A percentile compares a stretch with the other conserved stretches of the same genome.
Conservation (phyloP, 2,888 invertebrate genomes). For the Andrena minutula region DNA sequence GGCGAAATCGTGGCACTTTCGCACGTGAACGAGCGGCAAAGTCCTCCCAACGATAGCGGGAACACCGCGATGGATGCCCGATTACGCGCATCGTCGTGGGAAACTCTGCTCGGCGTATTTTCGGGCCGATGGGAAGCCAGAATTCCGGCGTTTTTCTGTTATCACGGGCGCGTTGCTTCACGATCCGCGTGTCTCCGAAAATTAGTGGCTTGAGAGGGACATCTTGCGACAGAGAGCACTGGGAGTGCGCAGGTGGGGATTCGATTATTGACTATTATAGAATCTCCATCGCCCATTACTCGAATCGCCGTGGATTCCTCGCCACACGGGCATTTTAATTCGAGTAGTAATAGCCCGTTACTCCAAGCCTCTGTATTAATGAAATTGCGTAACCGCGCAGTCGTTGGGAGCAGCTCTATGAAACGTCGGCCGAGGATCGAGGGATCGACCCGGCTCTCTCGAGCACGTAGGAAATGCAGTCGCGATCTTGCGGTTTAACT, state of each 20-base stretch:
- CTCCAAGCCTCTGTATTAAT: conserved; percentile 22
- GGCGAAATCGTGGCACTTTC: conserved; percentile 64
- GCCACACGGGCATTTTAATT: not conserved
- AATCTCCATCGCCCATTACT: not conserved
- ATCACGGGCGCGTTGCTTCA: no score
- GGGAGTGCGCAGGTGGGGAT: no score
- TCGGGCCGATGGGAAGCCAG: no score
- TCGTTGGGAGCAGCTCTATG: conserved; percentile 2
- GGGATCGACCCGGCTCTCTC: not conserved
- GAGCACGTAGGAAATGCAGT: conserved; percentile 35
- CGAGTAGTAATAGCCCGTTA: conserved; percentile 3
- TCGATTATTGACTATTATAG: no score
- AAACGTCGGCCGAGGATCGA: not conserved
- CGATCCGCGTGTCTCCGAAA: no score
- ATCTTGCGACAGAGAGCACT: no score
- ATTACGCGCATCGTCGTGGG: conserved; percentile 38
- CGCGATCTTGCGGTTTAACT: conserved; percentile 44
- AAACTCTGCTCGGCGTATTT: conserved; percentile 7
- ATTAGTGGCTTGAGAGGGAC: no score
- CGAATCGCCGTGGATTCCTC: conserved; percentile 13
- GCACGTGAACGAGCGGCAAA: conserved; percentile 52
- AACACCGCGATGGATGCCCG: conserved; percentile 37
- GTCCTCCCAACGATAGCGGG: conserved; percentile 51
- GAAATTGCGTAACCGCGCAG: conserved; percentile 45
- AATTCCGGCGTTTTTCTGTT: no score